Percentiles rank a stretch among this genome's conserved stretches.
These are phyloP conservation scores for Serilophus lunatus DNA, from an alignment of 2,113 vertebrate genomes.

Conservation along the genomic window DNA sequence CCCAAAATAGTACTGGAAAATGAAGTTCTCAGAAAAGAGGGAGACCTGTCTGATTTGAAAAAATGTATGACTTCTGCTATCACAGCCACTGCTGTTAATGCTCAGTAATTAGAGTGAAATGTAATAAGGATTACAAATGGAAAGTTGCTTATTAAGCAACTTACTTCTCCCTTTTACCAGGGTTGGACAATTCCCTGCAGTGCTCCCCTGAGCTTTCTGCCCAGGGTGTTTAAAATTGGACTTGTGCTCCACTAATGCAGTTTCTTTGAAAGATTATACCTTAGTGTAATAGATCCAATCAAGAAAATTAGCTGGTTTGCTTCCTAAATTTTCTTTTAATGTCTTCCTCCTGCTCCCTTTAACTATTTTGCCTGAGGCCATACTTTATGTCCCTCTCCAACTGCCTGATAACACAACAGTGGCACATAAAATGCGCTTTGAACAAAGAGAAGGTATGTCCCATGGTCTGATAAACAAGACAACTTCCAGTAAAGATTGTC, in stretches of 20 bases:
- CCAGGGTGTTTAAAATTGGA: neutral
- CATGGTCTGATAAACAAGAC: neutral
- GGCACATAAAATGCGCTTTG: neutral
- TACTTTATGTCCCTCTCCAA: neutral
- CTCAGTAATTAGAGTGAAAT: neutral
- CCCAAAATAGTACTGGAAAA: conserved; percentile 14
- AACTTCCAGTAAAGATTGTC: neutral
- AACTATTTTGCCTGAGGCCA: neutral
- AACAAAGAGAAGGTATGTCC: neutral
- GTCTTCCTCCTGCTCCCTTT: neutral
- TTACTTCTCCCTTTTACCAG: neutral
- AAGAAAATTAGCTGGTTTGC: neutral
- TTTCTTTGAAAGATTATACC: neutral
- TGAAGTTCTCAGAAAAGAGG: neutral
- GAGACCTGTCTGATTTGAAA: conserved; percentile 9
- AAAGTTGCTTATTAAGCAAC: conserved; percentile 11
- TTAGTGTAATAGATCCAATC: neutral
- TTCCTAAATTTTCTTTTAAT: neutral
- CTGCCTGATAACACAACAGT: neutral
- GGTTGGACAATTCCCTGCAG: neutral
- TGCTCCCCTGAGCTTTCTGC: neutral
- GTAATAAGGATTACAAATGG: conserved; percentile 3
- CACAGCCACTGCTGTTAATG: neutral
- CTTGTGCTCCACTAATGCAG: neutral
- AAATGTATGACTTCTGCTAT: neutral